Evolutionary conservation across 2,888 invertebrate species (phyloP), one percentile per base, ranked within the genome.

Genomic region (Deilephila porcellus): DNA sequence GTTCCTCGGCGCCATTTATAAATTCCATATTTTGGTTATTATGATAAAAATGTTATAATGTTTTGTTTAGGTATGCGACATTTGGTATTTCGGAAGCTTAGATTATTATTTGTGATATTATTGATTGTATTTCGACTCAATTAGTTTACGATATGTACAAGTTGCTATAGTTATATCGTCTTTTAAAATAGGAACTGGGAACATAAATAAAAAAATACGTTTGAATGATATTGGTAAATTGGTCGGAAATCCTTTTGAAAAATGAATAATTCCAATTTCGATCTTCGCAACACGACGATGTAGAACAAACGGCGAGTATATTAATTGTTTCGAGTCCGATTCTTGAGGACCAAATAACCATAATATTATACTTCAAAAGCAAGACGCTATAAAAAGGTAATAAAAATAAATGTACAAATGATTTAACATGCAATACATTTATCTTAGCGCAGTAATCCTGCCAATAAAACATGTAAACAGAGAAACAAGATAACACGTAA

Each of bases 401-500:
- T 59, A 59, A 59, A 59, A 8, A 59, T 60, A 60, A n/a, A 70
- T 70, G 29, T 4, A 70, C 32, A 64, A 73, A 76, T 79, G 74
- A 74, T 56, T 53, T 53, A 53, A 53, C 53, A 19, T 3, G 17
- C 74, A 62, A 72, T 75, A 80, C 77, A 74, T 34, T 77, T 83
- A 84, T 86, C 76, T 83, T 90, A 89, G 82, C 81, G 85, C 79
- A 89, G 89, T 77, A 72, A 83, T 83, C 83, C 76, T 84, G 87
- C 86, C 89, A 87, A 88, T 89, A 88, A 85, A 84, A 83, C 81
- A 80, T 77, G 78, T 85, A 79, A 84, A 76, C 83, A 83, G 82
- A 83, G 86, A 88, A 85, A 85, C 84, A 84, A 86, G 87, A 85
- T 85, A 81, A 76, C 76, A 83, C 81, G 85, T 85, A 86, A 84